These are phyloP conservation scores for human (Homo sapiens) DNA, from an alignment of 2,113 vertebrate species.

Conservation along the genomic window DNA sequence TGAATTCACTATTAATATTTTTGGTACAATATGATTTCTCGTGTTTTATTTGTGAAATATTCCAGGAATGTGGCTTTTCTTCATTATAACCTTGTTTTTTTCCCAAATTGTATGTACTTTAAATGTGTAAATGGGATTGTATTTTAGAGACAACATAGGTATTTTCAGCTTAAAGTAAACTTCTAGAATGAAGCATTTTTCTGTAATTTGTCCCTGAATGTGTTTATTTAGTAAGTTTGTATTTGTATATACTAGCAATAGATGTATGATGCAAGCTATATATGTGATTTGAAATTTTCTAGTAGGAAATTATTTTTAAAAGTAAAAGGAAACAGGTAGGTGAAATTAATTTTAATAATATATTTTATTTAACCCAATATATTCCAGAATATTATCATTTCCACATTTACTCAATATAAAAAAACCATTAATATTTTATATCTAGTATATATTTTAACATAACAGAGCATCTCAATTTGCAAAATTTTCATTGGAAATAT, in stretches of 20 bases:
- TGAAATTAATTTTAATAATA: slow-evolving; percentile 20
- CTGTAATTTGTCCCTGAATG: background rate
- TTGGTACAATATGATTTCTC: background rate
- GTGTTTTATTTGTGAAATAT: slow-evolving; percentile 18
- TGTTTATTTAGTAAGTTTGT: slow-evolving; percentile 15
- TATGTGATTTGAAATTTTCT: slow-evolving; percentile 14
- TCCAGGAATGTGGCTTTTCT: background rate
- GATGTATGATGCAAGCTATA: background rate
- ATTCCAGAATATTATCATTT: background rate
- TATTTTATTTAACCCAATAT: slow-evolving; percentile 8
- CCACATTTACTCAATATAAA: background rate
- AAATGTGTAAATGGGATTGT: background rate
- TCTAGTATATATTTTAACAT: background rate
- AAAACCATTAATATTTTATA: slow-evolving; percentile 12
- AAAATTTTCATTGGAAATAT: background rate
- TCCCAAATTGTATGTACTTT: background rate
- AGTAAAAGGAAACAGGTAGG: background rate
- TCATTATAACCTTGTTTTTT: background rate
- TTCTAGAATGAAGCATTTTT: slow-evolving; percentile 1
- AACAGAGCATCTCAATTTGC: background rate
- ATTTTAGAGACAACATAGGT: background rate
- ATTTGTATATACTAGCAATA: background rate
- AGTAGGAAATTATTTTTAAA: background rate
- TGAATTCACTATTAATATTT: slow-evolving; percentile 40
- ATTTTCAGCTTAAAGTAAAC: slow-evolving; percentile 1